Conservation (phyloP, 2,113 vertebrate genomes). For the Pycnonotus jocosus region DNA sequence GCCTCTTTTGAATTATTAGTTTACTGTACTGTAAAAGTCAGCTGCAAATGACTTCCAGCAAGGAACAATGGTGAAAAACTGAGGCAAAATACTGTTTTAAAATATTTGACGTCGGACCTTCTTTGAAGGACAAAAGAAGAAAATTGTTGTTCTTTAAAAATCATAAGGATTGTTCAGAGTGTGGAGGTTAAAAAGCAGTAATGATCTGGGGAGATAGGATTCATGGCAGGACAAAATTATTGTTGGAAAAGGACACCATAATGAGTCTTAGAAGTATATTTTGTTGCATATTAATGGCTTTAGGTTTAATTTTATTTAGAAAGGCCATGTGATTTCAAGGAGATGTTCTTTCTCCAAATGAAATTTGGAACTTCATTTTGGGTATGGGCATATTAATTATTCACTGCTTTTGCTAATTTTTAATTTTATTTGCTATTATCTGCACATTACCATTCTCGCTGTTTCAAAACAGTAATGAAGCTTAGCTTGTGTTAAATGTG, state of each 20-base stretch:
- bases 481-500: neutral
- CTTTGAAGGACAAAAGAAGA: neutral
- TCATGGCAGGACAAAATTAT: neutral
- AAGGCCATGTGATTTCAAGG: neutral
- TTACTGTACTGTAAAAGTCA: neutral
- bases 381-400: neutral
- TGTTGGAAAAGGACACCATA: neutral
- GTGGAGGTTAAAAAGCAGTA: neutral
- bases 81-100: neutral
- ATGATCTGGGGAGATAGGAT: neutral
- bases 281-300: neutral
- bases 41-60: neutral
- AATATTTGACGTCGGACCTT: neutral
- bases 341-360: neutral
- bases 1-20: neutral
- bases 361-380: neutral
- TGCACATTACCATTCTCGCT: accelerated
- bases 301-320: neutral
- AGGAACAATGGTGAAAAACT: neutral
- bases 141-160: neutral
- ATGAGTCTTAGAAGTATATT: neutral
- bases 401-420: neutral
- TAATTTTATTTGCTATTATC: neutral
- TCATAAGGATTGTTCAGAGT: neutral
- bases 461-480: neutral